Percentiles rank a stretch among this genome's conserved stretches.
These are phyloP conservation scores for Mallateleia sp. DNA, from an alignment of 2,888 invertebrate species.

Conservation along the genomic window DNA sequence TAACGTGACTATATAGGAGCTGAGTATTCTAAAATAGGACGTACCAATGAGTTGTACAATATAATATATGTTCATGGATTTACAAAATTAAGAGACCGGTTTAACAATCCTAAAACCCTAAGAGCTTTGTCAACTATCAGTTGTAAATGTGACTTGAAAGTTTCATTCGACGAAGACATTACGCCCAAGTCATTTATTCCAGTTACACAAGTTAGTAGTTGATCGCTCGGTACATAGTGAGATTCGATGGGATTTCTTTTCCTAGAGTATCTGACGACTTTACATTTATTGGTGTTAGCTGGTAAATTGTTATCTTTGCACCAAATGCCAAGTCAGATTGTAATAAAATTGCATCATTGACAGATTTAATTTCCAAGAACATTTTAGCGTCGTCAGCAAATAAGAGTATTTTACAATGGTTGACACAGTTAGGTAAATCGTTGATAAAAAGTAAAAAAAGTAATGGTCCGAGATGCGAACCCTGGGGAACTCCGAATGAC, in stretches of 20 bases:
- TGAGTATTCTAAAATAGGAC: conserved; percentile 29
- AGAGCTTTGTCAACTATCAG: not conserved
- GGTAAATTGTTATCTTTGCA: not conserved
- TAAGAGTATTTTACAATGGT: conserved; percentile 24
- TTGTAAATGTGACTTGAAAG: not conserved
- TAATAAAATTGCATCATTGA: not conserved
- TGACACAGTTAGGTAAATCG: conserved; percentile 4
- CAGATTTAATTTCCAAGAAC: not conserved
- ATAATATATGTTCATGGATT: conserved; percentile 15
- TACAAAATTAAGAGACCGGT: conserved; percentile 8
- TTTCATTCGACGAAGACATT: not conserved
- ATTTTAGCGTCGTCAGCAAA: conserved; percentile 44
- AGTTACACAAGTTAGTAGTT: not conserved
- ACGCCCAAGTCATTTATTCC: conserved; percentile 19
- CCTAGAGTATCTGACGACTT: not conserved
- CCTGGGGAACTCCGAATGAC: conserved; percentile 44
- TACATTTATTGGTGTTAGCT: conserved; percentile 1
- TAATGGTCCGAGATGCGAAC: conserved; percentile 59
- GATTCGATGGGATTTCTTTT: not conserved
- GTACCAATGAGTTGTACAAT: conserved; percentile 27
- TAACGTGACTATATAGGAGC: conserved; percentile 12
- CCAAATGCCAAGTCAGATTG: conserved; percentile 10
- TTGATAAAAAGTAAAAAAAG: conserved; percentile 50
- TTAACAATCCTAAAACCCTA: conserved; percentile 20
- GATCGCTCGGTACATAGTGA: not conserved